phyloP scores from a whole-genome alignment of 2,113 vertebrate species.

The Pavo muticus region DNA sequence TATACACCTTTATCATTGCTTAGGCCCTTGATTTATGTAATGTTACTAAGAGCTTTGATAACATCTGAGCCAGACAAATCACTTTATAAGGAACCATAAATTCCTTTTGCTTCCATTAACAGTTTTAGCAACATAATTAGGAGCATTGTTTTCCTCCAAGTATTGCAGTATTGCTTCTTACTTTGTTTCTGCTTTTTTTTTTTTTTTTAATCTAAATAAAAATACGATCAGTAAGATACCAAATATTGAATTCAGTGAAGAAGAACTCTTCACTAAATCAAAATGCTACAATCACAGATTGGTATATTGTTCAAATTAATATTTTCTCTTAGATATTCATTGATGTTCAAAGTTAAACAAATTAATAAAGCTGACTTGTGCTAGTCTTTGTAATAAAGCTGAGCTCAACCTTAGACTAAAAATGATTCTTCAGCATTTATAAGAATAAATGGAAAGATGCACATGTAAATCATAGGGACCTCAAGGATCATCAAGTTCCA shows the following conservation, averaged over 20 bases:
- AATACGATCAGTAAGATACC: background rate
- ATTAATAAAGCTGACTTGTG: background rate
- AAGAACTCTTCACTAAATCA: background rate
- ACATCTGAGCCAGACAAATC: background rate
- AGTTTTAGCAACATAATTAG: background rate
- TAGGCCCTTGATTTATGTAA: background rate
- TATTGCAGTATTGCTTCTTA: background rate
- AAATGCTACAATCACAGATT: background rate
- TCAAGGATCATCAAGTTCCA: too few species aligned
- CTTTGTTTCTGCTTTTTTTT: background rate
- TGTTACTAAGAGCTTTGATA: background rate
- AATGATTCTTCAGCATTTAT: background rate
- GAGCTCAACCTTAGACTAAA: background rate
- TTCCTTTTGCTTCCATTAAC: background rate
- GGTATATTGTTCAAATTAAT: background rate
- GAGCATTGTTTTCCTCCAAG: background rate
- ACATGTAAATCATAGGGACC: too few species aligned
- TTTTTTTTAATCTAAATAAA: background rate
- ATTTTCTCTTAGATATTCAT: background rate
- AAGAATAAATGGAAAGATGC: background rate
- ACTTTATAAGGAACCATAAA: background rate
- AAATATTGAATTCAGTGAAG: background rate
- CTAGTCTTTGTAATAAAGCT: background rate
- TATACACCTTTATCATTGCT: background rate
- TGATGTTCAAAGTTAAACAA: background rate